Evolutionary conservation across 2,797 vertebrate genomes (phyloP), one percentile per base, ranked within the genome.

Genomic region (Nannoperca australis): DNA sequence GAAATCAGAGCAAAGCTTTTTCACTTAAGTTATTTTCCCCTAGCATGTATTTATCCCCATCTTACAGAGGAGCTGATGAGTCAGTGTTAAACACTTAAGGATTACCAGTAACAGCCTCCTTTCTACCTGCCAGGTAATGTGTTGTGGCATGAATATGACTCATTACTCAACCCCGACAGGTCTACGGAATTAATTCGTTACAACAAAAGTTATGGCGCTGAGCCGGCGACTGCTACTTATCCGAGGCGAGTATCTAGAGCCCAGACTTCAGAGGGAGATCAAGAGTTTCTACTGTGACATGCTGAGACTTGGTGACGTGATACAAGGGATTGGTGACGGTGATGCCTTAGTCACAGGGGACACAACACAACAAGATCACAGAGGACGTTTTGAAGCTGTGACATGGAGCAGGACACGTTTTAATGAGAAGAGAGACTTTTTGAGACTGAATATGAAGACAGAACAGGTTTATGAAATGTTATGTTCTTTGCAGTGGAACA

Each of bases 41-140:
- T 3, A 45, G n/a, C 30, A 44, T 73, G 73, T 53, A 53, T 40
- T 58, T 17, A 64, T 67, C 27, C 15, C 6, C 0, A 51, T 77
- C 34, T 73, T 73, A 79, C 68, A 56, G 53, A 56, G 24, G 42
- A 70, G 65, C 54, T 20, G 71, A 83, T 73, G 78, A 87, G 66
- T 85, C 83, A 85, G 61, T 49, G 58, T 76, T 70, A 67, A 47
- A 66, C 15, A 64, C 61, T 58, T 3, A 14, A 70, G 42, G 65
- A 72, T 79, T 45, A 84, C 70, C 70, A 68, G 53, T 9, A 66
- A 75, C 17, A 72, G 66, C 59, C 53, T 65, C n/a, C 32, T 76
- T 67, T 70, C 59, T 73, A 73, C 66, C 73, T 82, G 78, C 32
- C 71, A 84, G 80, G 66, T 86, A 60, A 78, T 80, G 15, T 66